Conservation (phyloP, 2,113 vertebrate genomes). For the Condylura cristata region DNA sequence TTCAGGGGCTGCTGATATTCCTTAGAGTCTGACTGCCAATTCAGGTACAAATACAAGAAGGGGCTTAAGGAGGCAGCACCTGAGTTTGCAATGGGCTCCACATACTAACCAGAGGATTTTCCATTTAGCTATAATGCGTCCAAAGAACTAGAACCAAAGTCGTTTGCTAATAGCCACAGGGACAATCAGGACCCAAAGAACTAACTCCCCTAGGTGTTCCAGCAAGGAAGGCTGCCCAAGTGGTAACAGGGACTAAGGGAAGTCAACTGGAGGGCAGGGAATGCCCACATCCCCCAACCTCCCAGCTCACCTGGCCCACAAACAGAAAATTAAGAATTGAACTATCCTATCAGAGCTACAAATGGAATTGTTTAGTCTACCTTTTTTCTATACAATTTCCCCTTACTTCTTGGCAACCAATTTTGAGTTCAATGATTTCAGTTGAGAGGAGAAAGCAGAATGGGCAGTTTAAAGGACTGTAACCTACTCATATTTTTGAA, state of each 20-base stretch:
- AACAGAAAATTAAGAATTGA: neutral
- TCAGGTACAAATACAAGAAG: neutral
- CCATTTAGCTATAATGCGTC: neutral
- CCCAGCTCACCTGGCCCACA: neutral
- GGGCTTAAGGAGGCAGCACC: neutral
- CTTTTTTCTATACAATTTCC: neutral
- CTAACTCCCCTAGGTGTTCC: neutral
- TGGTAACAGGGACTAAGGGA: neutral
- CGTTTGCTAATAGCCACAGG: neutral
- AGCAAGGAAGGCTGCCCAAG: neutral
- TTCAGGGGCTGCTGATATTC: neutral
- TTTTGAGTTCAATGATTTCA: conserved; percentile 44
- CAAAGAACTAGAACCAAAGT: neutral
- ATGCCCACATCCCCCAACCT: neutral
- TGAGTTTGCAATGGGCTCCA: neutral
- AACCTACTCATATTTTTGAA: conserved; percentile 20
- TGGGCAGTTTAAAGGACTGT: conserved; percentile 12
- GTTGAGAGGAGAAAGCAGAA: conserved; percentile 21
- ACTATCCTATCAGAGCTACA: neutral
- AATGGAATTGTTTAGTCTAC: neutral
- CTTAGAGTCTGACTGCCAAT: neutral
- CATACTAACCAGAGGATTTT: neutral
- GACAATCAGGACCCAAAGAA: neutral
- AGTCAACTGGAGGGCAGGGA: neutral
- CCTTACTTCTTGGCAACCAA: neutral